These are phyloP conservation scores for Neocloeon triangulifer DNA, from an alignment of 1,140 invertebrate species.

Conservation along the genomic window DNA sequence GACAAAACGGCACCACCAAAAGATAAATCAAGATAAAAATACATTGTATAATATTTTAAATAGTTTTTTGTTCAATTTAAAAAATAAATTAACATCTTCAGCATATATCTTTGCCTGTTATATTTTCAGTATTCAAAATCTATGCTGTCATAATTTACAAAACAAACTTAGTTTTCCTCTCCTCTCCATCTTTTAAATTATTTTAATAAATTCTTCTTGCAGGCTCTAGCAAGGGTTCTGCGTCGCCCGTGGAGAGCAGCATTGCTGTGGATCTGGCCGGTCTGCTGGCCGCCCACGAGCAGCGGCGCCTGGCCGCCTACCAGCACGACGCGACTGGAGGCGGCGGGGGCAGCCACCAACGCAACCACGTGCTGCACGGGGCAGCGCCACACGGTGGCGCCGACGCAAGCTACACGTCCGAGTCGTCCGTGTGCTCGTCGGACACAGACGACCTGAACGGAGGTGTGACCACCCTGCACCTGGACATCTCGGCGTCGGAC, in stretches of 20 bases:
- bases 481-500: slow-evolving; percentile 10
- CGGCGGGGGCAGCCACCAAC: neutral
- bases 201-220: too few relatives aligned
- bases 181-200: too few relatives aligned
- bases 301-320: slow-evolving; percentile 11
- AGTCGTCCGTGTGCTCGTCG: slow-evolving; percentile 10
- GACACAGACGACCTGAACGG: slow-evolving; percentile 7
- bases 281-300: slow-evolving; percentile 17
- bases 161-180: too few relatives aligned
- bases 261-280: slow-evolving; percentile 13
- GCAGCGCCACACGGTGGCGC: slow-evolving; percentile 1
- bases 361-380: slow-evolving; percentile 8
- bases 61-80: too few relatives aligned
- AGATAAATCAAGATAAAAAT: too few relatives aligned
- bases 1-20: too few relatives aligned
- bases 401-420: slow-evolving; percentile 8
- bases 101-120: too few relatives aligned
- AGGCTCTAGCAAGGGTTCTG: slow-evolving; percentile 2
- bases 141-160: too few relatives aligned
- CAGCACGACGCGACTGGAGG: slow-evolving; percentile 7
- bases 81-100: too few relatives aligned
- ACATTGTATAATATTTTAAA: too few relatives aligned
- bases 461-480: slow-evolving; percentile 5
- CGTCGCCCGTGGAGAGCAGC: slow-evolving; percentile 6
- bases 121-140: too few relatives aligned